Conservation (phyloP, 2,888 invertebrate species). For the Tetramorium bicarinatum region DNA sequence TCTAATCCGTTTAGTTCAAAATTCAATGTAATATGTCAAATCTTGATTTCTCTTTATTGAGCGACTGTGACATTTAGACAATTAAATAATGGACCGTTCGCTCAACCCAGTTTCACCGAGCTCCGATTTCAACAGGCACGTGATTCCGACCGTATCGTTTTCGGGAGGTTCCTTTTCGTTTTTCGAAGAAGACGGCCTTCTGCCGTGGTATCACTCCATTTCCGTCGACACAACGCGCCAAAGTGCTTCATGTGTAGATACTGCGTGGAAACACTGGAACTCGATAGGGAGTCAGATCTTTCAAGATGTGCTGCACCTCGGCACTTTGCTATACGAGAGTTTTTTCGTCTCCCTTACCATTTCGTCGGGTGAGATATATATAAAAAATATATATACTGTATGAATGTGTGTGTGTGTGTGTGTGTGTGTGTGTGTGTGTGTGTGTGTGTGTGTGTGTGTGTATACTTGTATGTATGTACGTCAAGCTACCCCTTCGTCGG, state of each 20-base stretch:
- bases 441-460: not conserved
- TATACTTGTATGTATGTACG: not conserved
- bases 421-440: too few relatives aligned
- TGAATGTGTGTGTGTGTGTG: not conserved
- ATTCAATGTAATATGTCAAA: not conserved
- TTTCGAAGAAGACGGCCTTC: conserved; percentile 17
- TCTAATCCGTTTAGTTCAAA: not conserved
- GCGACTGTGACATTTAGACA: not conserved
- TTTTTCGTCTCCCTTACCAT: conserved; percentile 50
- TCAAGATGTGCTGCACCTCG: conserved; percentile 74
- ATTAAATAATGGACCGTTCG: conserved; percentile 1
- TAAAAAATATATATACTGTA: not conserved
- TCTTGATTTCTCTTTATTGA: not conserved
- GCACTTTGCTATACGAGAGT: conserved; percentile 71
- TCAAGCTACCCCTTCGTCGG: conserved; percentile 66
- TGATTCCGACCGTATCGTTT: conserved; percentile 24
- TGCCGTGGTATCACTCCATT: conserved; percentile 61
- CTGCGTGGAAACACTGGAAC: conserved; percentile 59
- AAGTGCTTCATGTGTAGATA: conserved; percentile 71
- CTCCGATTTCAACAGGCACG: conserved; percentile 45
- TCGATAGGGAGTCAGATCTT: conserved; percentile 70
- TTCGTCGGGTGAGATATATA: conserved; percentile 55
- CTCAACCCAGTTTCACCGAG: conserved; percentile 4
- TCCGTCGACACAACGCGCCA: conserved; percentile 68
- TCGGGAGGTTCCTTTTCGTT: conserved; percentile 29